Evolutionary conservation across 2,888 invertebrate species (phyloP), one percentile per base, ranked within the genome.

Genomic region (Scaptomyza reducta): DNA sequence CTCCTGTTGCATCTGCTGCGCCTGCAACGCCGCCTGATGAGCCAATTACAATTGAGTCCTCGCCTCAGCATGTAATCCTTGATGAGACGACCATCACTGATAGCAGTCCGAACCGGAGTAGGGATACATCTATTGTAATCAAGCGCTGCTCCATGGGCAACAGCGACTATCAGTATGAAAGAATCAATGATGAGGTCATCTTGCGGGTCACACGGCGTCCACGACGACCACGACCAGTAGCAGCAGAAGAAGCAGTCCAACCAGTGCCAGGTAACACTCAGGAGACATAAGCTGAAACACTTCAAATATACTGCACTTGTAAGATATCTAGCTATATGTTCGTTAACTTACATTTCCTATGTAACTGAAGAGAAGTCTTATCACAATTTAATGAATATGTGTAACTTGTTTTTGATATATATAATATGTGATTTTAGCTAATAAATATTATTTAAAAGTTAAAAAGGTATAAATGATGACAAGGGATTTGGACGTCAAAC

Each of bases 91-190:
- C n/a, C 6, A 13, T 59, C 0, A 53, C 65, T 50, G 33, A 18
- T 0, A 70, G 67, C 45, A 27, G 11, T 0, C 18, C 51, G 1
- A 51, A 44, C 1, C 41, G 54, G 14, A 46, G 33, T 25, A 51
- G 55, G 13, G 62, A 85, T 6, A 10, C 56, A 6, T 62, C 64
- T 18, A 57, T 27, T 44, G 62, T 87, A 2, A 81, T 78, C 18
- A 90, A 90, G 53, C 82, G 83, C 35, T 74, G 90, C 22, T 87
- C 89, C 0, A 53, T 91, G 11, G 91, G 91, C 16, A 75, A 87
- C 9, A 87, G 82, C 14, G 82, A 90, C 22, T 91, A 91, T 77
- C 87, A 89, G 45, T 89, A 89, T 45, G 91, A 91, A 62, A 77
- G 77, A 14, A 62, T 89, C 10, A 86, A 90, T 4, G 85, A 89